Evolutionary conservation across 2,888 invertebrate genomes (phyloP), one percentile per base, ranked within the genome.

Genomic region (Timema cristinae): DNA sequence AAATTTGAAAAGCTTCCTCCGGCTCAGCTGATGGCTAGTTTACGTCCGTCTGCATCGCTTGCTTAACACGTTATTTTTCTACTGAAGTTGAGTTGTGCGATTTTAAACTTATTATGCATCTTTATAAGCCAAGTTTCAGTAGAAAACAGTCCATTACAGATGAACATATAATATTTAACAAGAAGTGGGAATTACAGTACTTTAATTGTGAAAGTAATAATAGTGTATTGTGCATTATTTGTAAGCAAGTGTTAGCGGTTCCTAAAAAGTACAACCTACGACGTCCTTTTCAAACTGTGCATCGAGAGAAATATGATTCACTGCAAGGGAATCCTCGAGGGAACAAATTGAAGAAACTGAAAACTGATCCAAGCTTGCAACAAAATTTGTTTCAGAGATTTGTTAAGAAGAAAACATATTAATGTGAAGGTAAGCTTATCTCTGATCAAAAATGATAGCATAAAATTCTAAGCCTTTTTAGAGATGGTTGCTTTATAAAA

Each of bases 311-410:
- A 9, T 56, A 15, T 7, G 13, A 56, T 16, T 56, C 56, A 16
- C 56, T 7, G 56, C 56, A 56, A 56, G 7, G 56, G 16, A 56
- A 56, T 15, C 56, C 16, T 56, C 6, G 56, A 56, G 56, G 16
- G 56, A 16, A 56, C 56, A 56, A 56, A 56, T 16, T 56, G n/a
- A 56, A 56, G 56, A 56, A 56, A 56, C 56, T 7, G 56, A 56
- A 56, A 56, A 56, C 56, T 56, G 56, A 56, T 16, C 10, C 16
- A 56, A 56, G 56, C 16, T 13, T 16, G 10, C 6, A 56, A 56
- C 56, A 56, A 56, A n/a, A n/a, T n/a, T n/a, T n/a, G n/a, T n/a
- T n/a, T n/a, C n/a, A n/a, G n/a, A n/a, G n/a, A n/a, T n/a, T n/a
- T 52, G 9, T 9, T 52, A 52, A 52, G 11, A 52, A 9, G 11